A percentile compares a stretch with the other conserved stretches of the same genome.
phyloP scores from a whole-genome alignment of 1,140 invertebrate species.

The Drosophila repletoides region DNA sequence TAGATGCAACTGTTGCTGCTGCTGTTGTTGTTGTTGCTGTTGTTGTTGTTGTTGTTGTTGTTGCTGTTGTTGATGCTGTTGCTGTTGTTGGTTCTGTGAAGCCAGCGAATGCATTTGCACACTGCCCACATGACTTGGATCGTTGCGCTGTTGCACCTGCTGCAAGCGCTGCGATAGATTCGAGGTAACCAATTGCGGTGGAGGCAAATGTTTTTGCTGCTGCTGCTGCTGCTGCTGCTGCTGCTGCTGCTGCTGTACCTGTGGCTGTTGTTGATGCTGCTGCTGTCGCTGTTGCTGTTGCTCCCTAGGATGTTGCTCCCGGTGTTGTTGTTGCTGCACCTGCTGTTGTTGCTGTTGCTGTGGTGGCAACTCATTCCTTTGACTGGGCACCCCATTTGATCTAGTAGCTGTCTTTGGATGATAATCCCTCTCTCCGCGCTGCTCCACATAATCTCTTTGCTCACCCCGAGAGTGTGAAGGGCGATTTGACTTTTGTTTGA shows the following conservation, averaged over 20 bases:
- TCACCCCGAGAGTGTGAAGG: conserved; percentile 37
- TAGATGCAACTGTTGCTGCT: conserved; percentile 70
- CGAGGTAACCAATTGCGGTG: conserved; percentile 48
- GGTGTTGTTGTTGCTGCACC: conserved; percentile 20
- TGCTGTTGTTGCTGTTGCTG: conserved; percentile 41
- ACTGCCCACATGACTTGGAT: conserved; percentile 79
- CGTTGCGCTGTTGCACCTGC: conserved; percentile 78
- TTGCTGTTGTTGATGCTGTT: conserved; percentile 81
- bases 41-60: conserved; percentile 77
- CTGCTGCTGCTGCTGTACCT: conserved; percentile 52
- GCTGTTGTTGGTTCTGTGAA: conserved; percentile 64
- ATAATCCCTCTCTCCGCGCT: conserved; percentile 31
- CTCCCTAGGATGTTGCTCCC: conserved; percentile 2
- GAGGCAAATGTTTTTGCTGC: conserved; percentile 27
- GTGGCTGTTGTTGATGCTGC: conserved; percentile 33
- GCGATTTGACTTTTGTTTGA: conserved; percentile 56
- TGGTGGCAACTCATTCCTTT: conserved; percentile 25
- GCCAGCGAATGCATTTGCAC: conserved; percentile 80
- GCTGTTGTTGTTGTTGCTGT: conserved; percentile 33
- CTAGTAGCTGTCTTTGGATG: conserved; percentile 31
- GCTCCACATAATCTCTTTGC: conserved; percentile 46
- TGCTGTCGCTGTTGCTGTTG: conserved; percentile 18
- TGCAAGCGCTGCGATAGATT: conserved; percentile 75
- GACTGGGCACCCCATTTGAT: conserved; percentile 51
- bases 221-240: conserved; percentile 28